Percentiles rank a stretch among this genome's conserved stretches.
phyloP scores from a whole-genome alignment of 2,888 invertebrate species.

The Ophioninae sp. region DNA sequence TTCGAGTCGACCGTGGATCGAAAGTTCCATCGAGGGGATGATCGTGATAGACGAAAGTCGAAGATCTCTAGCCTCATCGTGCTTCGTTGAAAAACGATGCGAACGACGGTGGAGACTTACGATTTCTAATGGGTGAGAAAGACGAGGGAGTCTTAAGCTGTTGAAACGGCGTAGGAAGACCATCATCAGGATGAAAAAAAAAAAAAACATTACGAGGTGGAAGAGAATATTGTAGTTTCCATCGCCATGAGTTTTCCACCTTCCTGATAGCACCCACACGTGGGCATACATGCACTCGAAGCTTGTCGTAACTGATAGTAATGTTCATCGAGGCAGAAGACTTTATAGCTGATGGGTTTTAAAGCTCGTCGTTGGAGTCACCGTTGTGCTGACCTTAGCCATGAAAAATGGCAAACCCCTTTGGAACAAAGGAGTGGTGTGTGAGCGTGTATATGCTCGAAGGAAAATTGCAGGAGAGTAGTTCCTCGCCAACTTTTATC shows the following conservation, averaged over 20 bases:
- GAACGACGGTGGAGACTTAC: constrained; percentile 15
- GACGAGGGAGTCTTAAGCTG: not conserved
- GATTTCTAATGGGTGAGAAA: not conserved
- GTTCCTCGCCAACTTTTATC: constrained; percentile 46
- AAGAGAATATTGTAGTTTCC: constrained; percentile 19
- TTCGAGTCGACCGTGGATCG: constrained; percentile 7
- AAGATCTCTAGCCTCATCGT: constrained; percentile 29
- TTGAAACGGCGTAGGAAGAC: constrained; percentile 1
- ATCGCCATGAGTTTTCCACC: constrained; percentile 3
- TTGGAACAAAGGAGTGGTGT: constrained; percentile 43
- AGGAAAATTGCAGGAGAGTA: constrained; percentile 6
- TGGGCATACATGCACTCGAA: constrained; percentile 8
- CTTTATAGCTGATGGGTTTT: constrained; percentile 60
- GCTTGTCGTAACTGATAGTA: constrained; percentile 42
- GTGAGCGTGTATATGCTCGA: constrained; percentile 10
- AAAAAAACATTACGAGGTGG: constrained; percentile 21
- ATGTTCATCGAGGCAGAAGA: constrained; percentile 52
- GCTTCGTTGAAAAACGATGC: constrained; percentile 7
- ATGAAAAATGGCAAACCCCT: constrained; percentile 42
- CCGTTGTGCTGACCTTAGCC: constrained; percentile 47
- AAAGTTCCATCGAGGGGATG: constrained; percentile 12
- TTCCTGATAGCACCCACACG: not conserved
- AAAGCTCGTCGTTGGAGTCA: constrained; percentile 50
- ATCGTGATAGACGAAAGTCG: constrained; percentile 12
- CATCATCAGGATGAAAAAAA: not conserved